Conservation (phyloP, 2,113 vertebrate genomes). For the Etheostoma spectabile region DNA sequence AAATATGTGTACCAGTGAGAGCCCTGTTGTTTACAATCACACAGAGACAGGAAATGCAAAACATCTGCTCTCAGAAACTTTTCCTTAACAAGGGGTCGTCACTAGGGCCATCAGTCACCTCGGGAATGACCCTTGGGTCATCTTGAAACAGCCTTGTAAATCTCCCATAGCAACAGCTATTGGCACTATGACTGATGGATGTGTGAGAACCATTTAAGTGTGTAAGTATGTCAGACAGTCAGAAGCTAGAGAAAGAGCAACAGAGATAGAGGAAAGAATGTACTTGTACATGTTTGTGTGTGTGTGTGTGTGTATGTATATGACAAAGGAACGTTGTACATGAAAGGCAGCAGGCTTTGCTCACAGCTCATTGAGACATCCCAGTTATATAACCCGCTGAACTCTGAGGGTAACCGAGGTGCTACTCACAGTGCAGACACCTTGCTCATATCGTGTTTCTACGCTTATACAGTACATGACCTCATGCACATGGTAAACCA, state of each 20-base stretch:
- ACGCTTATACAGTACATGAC: too few species aligned
- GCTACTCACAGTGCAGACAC: background rate
- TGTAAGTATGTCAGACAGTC: constrained; percentile 1
- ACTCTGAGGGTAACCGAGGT: constrained; percentile 7
- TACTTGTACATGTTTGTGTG: constrained; percentile 2
- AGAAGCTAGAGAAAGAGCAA: background rate
- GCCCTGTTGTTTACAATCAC: constrained; percentile 51
- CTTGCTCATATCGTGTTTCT: background rate
- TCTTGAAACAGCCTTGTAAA: constrained; percentile 7
- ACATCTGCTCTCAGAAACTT: constrained; percentile 65
- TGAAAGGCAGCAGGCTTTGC: constrained; percentile 16
- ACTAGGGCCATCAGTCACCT: constrained; percentile 11
- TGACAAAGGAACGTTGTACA: background rate
- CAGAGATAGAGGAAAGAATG: constrained; percentile 10
- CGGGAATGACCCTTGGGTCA: constrained; percentile 19
- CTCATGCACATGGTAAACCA: background rate
- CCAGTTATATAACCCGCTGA: constrained; percentile 54
- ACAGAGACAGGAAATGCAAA: constrained; percentile 69
- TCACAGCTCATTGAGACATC: constrained; percentile 45
- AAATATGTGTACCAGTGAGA: constrained; percentile 54
- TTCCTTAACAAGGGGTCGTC: constrained; percentile 21
- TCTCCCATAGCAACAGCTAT: constrained; percentile 15
- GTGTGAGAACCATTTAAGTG: constrained; percentile 7
- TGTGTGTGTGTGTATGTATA: background rate
- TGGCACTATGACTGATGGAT: background rate